phyloP scores from a whole-genome alignment of 2,113 vertebrate genomes.

The Labrus mixtus region DNA sequence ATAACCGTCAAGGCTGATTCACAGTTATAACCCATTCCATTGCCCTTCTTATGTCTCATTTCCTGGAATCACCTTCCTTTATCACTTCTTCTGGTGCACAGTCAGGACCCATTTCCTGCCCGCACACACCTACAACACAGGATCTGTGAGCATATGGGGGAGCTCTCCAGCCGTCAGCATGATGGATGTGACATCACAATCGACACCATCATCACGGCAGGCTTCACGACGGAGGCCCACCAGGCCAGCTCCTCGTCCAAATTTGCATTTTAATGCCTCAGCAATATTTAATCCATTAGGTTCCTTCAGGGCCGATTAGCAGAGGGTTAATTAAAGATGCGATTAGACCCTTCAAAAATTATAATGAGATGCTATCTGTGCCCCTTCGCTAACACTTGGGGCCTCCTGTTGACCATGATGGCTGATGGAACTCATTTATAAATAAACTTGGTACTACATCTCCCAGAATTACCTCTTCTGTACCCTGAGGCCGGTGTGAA shows the following conservation, averaged over 20 bases:
- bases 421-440: constrained; percentile 31
- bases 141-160: constrained; percentile 58
- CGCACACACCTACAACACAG: constrained; percentile 33
- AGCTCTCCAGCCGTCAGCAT: constrained; percentile 56
- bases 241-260: constrained; percentile 19
- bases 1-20: constrained; percentile 42
- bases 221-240: constrained; percentile 39
- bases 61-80: constrained; percentile 53
- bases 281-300: constrained; percentile 72
- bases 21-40: constrained; percentile 48
- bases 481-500: constrained; percentile 27
- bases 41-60: constrained; percentile 61
- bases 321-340: constrained; percentile 75
- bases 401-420: constrained; percentile 52
- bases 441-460: constrained; percentile 34
- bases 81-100: constrained; percentile 38
- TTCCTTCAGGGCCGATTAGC: constrained; percentile 61
- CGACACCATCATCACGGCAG: constrained; percentile 45
- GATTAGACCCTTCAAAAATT: constrained; percentile 57
- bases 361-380: constrained; percentile 48
- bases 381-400: constrained; percentile 23
- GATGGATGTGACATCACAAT: constrained; percentile 70
- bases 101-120: constrained; percentile 57
- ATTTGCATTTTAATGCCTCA: constrained; percentile 76
- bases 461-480: constrained; percentile 44